Evolutionary conservation across 2,113 vertebrate genomes (phyloP).

Genomic region (Boulengeromyrus knoepffleri): DNA sequence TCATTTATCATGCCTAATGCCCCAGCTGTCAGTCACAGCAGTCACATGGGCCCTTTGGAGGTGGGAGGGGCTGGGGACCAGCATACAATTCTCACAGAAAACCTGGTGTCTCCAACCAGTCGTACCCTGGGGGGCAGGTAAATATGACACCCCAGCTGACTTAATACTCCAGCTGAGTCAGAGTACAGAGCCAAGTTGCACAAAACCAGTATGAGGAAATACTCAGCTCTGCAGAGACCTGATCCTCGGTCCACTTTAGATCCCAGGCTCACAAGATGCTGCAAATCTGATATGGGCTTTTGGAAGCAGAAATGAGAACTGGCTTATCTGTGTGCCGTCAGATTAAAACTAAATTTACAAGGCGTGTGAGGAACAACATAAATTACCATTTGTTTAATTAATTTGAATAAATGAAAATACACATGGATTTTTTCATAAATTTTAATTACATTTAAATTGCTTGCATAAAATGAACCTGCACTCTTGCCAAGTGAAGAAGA

Average conservation of each 20-base stretch:
- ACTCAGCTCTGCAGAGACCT: neutral
- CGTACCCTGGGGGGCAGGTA: neutral
- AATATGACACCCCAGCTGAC: neutral
- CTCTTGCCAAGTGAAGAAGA: neutral
- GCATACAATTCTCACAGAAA: neutral
- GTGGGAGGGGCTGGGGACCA: slow-evolving; percentile 30
- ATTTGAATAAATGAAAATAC: slow-evolving; percentile 8
- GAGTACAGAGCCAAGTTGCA: neutral
- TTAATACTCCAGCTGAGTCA: neutral
- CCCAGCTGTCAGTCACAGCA: slow-evolving; percentile 53
- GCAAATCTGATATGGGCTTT: neutral
- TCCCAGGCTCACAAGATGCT: neutral
- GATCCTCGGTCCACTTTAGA: neutral
- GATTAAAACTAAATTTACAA: neutral
- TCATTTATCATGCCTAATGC: slow-evolving; percentile 45
- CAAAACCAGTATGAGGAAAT: neutral
- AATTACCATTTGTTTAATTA: neutral
- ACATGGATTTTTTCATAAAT: neutral
- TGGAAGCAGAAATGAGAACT: neutral
- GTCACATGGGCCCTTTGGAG: slow-evolving; percentile 31
- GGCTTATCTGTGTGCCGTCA: neutral
- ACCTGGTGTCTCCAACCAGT: neutral
- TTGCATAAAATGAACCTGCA: neutral
- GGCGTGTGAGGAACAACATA: neutral
- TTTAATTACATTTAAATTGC: neutral